Evolutionary conservation across 2,888 invertebrate species (phyloP).

Genomic region (Diogma glabrata): DNA sequence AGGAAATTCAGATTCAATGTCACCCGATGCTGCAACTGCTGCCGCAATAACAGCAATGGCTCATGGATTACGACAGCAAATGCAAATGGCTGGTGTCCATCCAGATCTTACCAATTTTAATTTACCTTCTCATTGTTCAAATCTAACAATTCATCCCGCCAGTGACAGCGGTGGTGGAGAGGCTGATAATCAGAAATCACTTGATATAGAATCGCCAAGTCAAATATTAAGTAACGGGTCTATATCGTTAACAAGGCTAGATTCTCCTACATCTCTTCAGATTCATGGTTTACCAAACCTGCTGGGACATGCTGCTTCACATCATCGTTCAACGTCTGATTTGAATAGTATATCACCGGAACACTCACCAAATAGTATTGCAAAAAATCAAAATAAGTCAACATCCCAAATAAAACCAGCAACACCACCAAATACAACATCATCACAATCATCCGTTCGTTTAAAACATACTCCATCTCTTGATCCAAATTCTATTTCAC

Average conservation of each 20-base stretch:
- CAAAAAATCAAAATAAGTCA: slow-evolving; percentile 14
- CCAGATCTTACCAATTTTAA: slow-evolving; percentile 35
- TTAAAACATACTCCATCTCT: background rate
- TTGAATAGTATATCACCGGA: background rate
- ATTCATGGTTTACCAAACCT: no score
- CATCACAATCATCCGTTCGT: slow-evolving; percentile 15
- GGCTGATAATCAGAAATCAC: background rate
- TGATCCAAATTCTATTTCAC: no score
- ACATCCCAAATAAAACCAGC: slow-evolving; percentile 19
- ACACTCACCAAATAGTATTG: background rate
- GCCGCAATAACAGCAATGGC: slow-evolving; percentile 80
- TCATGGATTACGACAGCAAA: slow-evolving; percentile 73
- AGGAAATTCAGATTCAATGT: slow-evolving; percentile 36
- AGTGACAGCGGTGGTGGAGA: slow-evolving; percentile 13
- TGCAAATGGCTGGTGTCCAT: slow-evolving; percentile 53
- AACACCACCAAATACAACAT: slow-evolving; percentile 21
- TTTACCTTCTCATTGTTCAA: slow-evolving; percentile 27
- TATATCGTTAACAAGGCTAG: slow-evolving; percentile 15
- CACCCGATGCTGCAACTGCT: slow-evolving; percentile 62
- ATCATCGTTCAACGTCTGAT: background rate
- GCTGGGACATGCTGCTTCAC: no score
- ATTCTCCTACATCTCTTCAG: slow-evolving; percentile 11
- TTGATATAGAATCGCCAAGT: background rate
- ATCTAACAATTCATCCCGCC: slow-evolving; percentile 19
- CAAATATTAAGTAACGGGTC: slow-evolving; percentile 1